Conservation (phyloP, 2,888 invertebrate species). For the Nemapogon koenigi region DNA sequence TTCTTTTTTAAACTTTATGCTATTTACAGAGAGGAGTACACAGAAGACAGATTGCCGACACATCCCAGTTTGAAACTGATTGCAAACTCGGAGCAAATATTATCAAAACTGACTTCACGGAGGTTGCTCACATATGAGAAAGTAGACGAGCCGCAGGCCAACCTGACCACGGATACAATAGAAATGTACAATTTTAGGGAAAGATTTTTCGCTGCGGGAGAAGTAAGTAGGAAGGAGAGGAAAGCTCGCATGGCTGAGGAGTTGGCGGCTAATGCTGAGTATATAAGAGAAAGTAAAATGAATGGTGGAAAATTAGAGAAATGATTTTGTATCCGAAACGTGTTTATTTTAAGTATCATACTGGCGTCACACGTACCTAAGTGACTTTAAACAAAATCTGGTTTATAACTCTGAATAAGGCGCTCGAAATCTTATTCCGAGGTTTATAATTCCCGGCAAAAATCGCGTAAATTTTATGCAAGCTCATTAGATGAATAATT, state of each 20-base stretch:
- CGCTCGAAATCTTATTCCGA: too few relatives aligned
- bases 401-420: too few relatives aligned
- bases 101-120: conserved; percentile 82
- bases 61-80: conserved; percentile 81
- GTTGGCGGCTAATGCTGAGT: conserved; percentile 28
- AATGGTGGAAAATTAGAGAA: too few relatives aligned
- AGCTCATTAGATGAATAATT: too few relatives aligned
- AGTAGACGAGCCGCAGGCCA: conserved; percentile 47
- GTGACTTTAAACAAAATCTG: too few relatives aligned
- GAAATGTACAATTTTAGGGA: conserved; percentile 45
- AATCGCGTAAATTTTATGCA: too few relatives aligned
- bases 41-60: conserved; percentile 73
- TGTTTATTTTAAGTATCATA: too few relatives aligned
- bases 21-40: conserved; percentile 72
- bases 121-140: conserved; percentile 89
- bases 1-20: too few relatives aligned
- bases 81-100: conserved; percentile 87
- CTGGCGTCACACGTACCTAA: too few relatives aligned
- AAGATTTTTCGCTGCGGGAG: conserved; percentile 74
- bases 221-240: conserved; percentile 70
- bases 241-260: conserved; percentile 40
- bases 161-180: conserved; percentile 28
- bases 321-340: too few relatives aligned
- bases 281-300: too few relatives aligned
- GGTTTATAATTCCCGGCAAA: too few relatives aligned